Evolutionary conservation across 64 coral and sea anemone species (phyloP), one percentile per base, ranked within the genome.

Genomic region (Catalaphyllia jardinei): DNA sequence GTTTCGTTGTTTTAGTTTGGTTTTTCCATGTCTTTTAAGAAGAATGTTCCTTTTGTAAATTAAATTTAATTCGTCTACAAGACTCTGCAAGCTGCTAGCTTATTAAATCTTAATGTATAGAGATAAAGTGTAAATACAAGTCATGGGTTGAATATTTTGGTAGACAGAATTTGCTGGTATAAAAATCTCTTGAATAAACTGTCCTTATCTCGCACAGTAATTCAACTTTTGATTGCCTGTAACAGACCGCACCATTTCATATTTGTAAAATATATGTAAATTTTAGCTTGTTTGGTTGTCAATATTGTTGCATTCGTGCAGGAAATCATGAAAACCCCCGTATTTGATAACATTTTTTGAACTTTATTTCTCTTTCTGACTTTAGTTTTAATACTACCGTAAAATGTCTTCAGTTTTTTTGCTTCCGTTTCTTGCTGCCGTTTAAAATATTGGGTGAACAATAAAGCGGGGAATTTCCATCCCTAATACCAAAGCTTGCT

Each of bases 121-220:
- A 28, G 25, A 79, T 27, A 59, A 69, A 69, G 22, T 79, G 76
- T 79, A 79, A 79, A 79, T 79, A 79, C 24, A 79, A 79, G 46
- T 55, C 65, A 69, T 69, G 25, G 65, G 20, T n/a, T n/a, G 17
- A 65, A 22, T 51, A 55, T 55, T 79, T 52, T 27, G 46, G 24
- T 79, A 29, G 39, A 77, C n/a, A 25, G 1, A 57, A 29, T 57
- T 79, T 79, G 55, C 46, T 55, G 59, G 42, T 46, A 8, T 5
- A 51, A 52, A 29, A 55, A 79, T 11, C 20, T 79, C 20, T 12
- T 57, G 7, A 79, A 54, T 79, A 79, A 55, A 79, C 50, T 29
- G 51, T 79, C 29, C 24, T 55, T 28, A 79, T 51, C 76, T 28
- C 20, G 14, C 24, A 17, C 49, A 54, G 39, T 28, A 79, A 29